Evolutionary conservation across 1,140 invertebrate species (phyloP).

Genomic region (Lanistes nyassanus): DNA sequence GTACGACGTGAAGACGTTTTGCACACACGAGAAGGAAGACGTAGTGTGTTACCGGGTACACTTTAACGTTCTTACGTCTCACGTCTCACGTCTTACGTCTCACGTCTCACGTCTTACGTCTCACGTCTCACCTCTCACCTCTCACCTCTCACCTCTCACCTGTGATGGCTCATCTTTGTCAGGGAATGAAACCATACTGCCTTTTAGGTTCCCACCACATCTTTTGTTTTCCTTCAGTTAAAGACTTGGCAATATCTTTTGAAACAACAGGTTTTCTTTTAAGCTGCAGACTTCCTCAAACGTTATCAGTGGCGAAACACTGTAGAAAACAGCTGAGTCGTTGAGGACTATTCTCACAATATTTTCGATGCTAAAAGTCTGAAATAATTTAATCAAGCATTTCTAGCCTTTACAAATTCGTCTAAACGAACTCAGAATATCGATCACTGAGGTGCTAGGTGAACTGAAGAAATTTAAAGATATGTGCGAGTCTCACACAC

Average conservation of each 20-base stretch:
- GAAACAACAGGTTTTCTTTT: neutral
- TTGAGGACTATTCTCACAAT: neutral
- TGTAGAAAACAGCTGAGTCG: neutral
- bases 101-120: no score
- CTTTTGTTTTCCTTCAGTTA: neutral
- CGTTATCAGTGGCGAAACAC: neutral
- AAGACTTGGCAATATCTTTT: no score
- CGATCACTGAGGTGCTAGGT: neutral
- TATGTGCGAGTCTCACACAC: neutral
- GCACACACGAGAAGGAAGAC: constrained; percentile 48
- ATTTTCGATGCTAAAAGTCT: neutral
- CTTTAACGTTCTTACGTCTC: neutral
- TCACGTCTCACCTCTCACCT: no score
- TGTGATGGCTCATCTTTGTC: neutral
- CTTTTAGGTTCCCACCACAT: neutral
- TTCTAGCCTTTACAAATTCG: neutral
- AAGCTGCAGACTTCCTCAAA: neutral
- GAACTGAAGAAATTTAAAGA: neutral
- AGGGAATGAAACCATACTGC: neutral
- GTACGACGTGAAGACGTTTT: constrained; percentile 59
- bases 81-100: no score
- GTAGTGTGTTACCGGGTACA: constrained; percentile 34
- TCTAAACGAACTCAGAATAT: neutral
- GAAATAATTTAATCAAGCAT: neutral
- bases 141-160: no score